A percentile compares a stretch with the other conserved stretches of the same genome.
Conservation (phyloP, 2,888 invertebrate species). For the Leucophora obtusa region DNA sequence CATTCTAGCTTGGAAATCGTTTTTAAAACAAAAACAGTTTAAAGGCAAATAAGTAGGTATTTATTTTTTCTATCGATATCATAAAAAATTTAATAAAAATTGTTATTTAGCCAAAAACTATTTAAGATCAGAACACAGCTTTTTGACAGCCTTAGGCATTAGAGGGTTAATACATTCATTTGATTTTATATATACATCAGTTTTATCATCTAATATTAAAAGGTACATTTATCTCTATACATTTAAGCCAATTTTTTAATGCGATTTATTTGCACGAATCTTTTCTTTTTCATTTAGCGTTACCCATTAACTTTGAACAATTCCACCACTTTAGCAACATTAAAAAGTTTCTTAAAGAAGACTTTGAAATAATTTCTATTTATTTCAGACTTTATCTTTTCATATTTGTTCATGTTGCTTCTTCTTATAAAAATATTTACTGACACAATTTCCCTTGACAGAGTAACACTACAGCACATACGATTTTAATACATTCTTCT, state of each 20-base stretch:
- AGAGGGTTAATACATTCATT: no score
- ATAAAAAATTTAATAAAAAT: no score
- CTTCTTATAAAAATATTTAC: conserved; percentile 30
- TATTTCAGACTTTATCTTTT: conserved; percentile 17
- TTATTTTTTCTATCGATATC: no score
- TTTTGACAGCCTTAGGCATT: no score
- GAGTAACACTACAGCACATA: neutral
- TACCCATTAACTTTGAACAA: conserved; percentile 17
- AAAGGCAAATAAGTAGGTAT: no score
- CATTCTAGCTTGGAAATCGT: no score
- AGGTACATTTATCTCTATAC: no score
- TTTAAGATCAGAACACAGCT: no score
- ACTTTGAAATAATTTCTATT: conserved; percentile 28
- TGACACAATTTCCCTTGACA: conserved; percentile 40
- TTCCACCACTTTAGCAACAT: conserved; percentile 10
- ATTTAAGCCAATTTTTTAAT: conserved; percentile 32
- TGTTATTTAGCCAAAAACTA: no score
- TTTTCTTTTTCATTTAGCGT: neutral
- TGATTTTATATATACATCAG: no score
- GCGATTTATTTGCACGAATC: conserved; percentile 22
- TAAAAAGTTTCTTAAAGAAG: neutral
- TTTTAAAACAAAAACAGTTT: no score
- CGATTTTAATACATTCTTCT: neutral
- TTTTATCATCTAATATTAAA: no score
- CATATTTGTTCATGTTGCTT: conserved; percentile 27